Evolutionary conservation across 64 coral and sea anemone species (phyloP).

Genomic region (Platygyra sinensis): DNA sequence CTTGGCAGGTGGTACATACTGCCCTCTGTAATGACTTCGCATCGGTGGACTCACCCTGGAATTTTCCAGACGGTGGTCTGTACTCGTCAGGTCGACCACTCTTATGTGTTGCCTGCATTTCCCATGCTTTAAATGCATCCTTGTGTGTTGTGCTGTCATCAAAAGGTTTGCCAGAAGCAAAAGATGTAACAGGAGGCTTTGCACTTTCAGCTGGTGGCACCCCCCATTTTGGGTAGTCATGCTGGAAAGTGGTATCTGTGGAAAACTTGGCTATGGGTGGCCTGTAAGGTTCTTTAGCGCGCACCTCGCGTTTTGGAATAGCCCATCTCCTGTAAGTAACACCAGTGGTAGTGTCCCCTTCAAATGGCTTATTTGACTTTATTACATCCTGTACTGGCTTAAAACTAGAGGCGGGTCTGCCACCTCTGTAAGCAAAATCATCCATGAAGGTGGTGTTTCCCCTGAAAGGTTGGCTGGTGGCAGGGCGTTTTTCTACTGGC

Average conservation of each 20-base stretch:
- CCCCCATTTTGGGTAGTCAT: conserved; percentile 73
- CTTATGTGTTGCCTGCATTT: conserved; percentile 10
- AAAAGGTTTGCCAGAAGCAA: conserved; percentile 67
- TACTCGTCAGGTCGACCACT: conserved; percentile 49
- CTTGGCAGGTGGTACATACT: conserved; percentile 42
- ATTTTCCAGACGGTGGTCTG: conserved; percentile 69
- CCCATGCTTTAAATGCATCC: conserved; percentile 60
- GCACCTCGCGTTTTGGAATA: conserved; percentile 58
- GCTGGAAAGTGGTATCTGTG: conserved; percentile 71
- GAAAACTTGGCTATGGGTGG: conserved; percentile 70
- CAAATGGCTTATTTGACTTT: conserved; percentile 67
- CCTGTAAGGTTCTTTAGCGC: conserved; percentile 66
- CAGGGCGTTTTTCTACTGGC: conserved; percentile 53
- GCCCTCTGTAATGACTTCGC: conserved; percentile 74
- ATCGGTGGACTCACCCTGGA: conserved; percentile 73
- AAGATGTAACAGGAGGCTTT: conserved; percentile 55
- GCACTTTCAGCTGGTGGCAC: conserved; percentile 59
- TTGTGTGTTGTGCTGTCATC: conserved; percentile 72
- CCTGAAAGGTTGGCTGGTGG: conserved; percentile 56
- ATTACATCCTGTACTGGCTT: conserved; percentile 63
- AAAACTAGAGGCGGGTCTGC: conserved; percentile 73
- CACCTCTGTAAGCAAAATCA: conserved; percentile 75
- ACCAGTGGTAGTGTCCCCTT: conserved; percentile 71
- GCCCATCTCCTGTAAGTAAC: conserved; percentile 69
- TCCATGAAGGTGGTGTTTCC: conserved; percentile 75